phyloP scores from a whole-genome alignment of 1,140 invertebrate genomes.

The Papilio dardanus region DNA sequence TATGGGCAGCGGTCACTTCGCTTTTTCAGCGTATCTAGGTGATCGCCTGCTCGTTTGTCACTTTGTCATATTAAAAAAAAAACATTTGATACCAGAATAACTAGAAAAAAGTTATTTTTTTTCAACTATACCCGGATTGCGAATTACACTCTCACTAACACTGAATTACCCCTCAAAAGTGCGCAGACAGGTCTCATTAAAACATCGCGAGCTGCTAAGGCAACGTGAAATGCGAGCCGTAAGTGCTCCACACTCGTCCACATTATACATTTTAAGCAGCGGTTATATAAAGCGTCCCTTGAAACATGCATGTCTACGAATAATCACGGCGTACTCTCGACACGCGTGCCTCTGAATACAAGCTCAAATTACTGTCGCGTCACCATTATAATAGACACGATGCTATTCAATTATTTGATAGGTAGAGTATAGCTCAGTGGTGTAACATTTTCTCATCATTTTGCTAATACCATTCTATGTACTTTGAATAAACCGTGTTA shows the following conservation, averaged over 20 bases:
- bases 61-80: too few relatives aligned
- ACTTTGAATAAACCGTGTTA: too few relatives aligned
- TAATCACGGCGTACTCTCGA: slow-evolving; percentile 53
- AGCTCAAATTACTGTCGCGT: slow-evolving; percentile 40
- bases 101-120: background rate
- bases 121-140: slow-evolving; percentile 21
- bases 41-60: background rate
- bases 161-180: slow-evolving; percentile 37
- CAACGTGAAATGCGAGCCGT: slow-evolving; percentile 48
- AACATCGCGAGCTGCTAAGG: slow-evolving; percentile 37
- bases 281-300: slow-evolving; percentile 44
- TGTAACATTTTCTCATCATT: background rate
- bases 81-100: background rate
- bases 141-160: slow-evolving; percentile 36
- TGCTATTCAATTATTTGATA: background rate
- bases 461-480: background rate
- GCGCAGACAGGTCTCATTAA: slow-evolving; percentile 37
- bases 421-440: background rate
- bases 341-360: slow-evolving; percentile 62
- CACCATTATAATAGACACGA: slow-evolving; percentile 16
- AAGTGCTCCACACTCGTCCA: slow-evolving; percentile 47
- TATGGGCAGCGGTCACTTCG: too few relatives aligned
- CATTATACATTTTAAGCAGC: slow-evolving; percentile 45
- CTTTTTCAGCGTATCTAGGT: too few relatives aligned
- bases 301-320: slow-evolving; percentile 64